Evolutionary conservation across 1,140 invertebrate genomes (phyloP).

Genomic region (Coenobita brevimanus): DNA sequence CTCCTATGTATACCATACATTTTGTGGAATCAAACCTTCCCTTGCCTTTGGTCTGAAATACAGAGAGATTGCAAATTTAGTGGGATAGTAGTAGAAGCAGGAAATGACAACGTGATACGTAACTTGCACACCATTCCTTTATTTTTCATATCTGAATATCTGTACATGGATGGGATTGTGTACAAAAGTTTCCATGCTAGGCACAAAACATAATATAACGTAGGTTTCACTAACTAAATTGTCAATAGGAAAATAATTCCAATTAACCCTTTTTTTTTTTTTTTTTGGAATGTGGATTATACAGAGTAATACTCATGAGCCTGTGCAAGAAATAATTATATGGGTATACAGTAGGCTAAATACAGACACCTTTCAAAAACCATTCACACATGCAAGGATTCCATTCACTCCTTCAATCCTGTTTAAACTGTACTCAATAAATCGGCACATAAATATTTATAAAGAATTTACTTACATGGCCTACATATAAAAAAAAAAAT

Average conservation of each 20-base stretch:
- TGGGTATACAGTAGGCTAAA: slow-evolving; percentile 39
- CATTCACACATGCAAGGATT: slow-evolving; percentile 45
- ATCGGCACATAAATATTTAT: slow-evolving; percentile 57
- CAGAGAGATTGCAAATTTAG: slow-evolving; percentile 48
- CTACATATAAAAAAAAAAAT: slow-evolving; percentile 43
- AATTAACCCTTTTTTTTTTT: slow-evolving; percentile 46
- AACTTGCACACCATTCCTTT: slow-evolving; percentile 65
- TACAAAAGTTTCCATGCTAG: slow-evolving; percentile 62
- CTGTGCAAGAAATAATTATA: slow-evolving; percentile 60
- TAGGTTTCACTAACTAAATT: slow-evolving; percentile 51
- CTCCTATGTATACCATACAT: slow-evolving; percentile 61
- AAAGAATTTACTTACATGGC: slow-evolving; percentile 60
- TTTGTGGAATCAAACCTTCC: slow-evolving; percentile 52
- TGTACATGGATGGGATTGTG: slow-evolving; percentile 65
- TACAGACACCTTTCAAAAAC: slow-evolving; percentile 21
- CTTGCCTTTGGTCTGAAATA: slow-evolving; percentile 58
- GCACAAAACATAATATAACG: slow-evolving; percentile 46
- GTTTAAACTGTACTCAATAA: slow-evolving; percentile 18
- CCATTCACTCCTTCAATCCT: slow-evolving; percentile 41
- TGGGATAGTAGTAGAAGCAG: slow-evolving; percentile 8
- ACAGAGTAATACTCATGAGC: slow-evolving; percentile 58
- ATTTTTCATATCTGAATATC: slow-evolving; percentile 61
- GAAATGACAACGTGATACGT: slow-evolving; percentile 47
- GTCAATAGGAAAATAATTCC: slow-evolving; percentile 39
- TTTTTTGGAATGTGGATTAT: slow-evolving; percentile 58